Conservation (phyloP, 2,888 invertebrate genomes). For the Rotaria socialis region DNA sequence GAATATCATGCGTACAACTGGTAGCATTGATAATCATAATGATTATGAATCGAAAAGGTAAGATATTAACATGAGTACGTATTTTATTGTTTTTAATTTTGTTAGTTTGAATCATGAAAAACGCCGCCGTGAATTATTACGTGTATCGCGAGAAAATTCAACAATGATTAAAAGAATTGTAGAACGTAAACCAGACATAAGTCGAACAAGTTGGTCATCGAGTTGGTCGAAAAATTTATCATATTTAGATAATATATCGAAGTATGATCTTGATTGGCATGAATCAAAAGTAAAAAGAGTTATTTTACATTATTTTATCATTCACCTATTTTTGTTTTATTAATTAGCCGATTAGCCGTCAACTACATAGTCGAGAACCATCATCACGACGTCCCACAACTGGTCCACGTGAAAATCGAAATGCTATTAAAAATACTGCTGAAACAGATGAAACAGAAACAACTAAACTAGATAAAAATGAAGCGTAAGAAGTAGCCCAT, state of each 20-base stretch:
- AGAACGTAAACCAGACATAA: slow-evolving; percentile 51
- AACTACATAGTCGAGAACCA: background rate
- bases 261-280: slow-evolving; percentile 51
- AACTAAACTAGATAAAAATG: too few relatives aligned
- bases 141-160: slow-evolving; percentile 58
- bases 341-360: background rate
- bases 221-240: slow-evolving; percentile 58
- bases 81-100: background rate
- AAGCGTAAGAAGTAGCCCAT: too few relatives aligned
- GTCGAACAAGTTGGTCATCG: slow-evolving; percentile 51
- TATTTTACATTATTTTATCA: background rate
- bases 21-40: slow-evolving; percentile 58
- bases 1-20: slow-evolving; percentile 57
- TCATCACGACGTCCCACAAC: background rate
- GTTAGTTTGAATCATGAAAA: slow-evolving; percentile 59
- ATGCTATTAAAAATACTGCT: too few relatives aligned
- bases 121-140: slow-evolving; percentile 56
- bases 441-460: too few relatives aligned
- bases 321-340: background rate
- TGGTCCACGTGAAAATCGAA: background rate
- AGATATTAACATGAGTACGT: background rate
- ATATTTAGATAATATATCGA: slow-evolving; percentile 58
- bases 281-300: background rate
- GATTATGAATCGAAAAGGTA: slow-evolving; percentile 58
- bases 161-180: slow-evolving; percentile 56